phyloP scores from a whole-genome alignment of 1,140 invertebrate genomes.

The Orchestia grillus region DNA sequence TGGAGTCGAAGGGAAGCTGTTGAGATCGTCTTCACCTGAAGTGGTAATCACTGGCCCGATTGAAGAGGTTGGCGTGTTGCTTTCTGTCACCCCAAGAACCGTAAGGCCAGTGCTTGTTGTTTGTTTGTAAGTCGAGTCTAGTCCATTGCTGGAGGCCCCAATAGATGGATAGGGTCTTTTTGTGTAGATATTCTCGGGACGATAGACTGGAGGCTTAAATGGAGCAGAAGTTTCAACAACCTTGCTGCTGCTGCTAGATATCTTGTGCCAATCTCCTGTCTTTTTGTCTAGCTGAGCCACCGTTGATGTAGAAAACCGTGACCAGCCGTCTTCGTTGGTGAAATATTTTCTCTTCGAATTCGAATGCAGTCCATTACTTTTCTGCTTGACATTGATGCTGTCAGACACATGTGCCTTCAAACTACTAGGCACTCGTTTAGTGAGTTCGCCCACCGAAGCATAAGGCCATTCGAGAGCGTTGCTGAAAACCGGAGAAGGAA shows the following conservation, averaged over 20 bases:
- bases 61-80: constrained; percentile 20
- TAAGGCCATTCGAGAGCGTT: constrained; percentile 46
- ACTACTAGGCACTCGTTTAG: not conserved
- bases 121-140: constrained; percentile 7
- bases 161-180: not conserved
- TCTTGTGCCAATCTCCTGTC: constrained; percentile 28
- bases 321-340: not conserved
- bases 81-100: constrained; percentile 10
- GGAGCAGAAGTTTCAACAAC: not conserved
- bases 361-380: not conserved
- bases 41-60: not conserved
- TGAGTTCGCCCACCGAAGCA: not conserved
- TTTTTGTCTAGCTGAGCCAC: constrained; percentile 36
- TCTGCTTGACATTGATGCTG: not conserved
- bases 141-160: not conserved
- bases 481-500: constrained; percentile 25
- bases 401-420: not conserved
- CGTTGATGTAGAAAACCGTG: constrained; percentile 28
- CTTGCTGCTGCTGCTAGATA: constrained; percentile 31
- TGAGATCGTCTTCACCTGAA: not conserved
- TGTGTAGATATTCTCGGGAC: not conserved
- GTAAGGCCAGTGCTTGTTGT: constrained; percentile 22
- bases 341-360: not conserved
- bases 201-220: not conserved
- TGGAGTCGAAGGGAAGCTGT: not conserved